These are phyloP conservation scores for Tonatia bakeri DNA, from an alignment of 2,113 vertebrate genomes.

Conservation along the genomic window DNA sequence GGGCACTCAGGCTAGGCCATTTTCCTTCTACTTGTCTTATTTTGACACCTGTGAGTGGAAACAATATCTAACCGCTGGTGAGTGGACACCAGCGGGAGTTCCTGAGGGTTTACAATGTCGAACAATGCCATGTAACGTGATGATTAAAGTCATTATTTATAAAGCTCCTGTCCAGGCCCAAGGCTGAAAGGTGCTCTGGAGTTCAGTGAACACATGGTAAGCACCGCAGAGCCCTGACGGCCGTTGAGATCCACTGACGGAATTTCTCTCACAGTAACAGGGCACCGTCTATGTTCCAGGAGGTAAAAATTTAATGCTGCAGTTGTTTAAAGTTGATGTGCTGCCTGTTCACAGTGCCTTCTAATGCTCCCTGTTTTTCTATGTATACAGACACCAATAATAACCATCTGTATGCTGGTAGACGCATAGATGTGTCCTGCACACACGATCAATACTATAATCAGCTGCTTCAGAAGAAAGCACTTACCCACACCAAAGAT, in stretches of 20 bases:
- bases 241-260: background rate
- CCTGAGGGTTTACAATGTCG: background rate
- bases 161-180: slow-evolving; percentile 25
- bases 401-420: too few relatives aligned
- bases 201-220: slow-evolving; percentile 50
- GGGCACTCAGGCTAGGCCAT: background rate
- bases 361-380: background rate
- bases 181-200: slow-evolving; percentile 32
- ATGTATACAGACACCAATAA: background rate
- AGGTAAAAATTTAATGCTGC: slow-evolving; percentile 37
- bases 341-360: background rate
- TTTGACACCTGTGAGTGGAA: slow-evolving; percentile 2
- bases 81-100: background rate
- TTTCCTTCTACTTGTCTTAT: background rate
- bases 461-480: background rate
- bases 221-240: background rate
- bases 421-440: background rate
- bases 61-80: background rate
- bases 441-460: background rate
- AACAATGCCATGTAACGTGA: slow-evolving; percentile 30
- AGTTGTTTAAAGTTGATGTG: background rate
- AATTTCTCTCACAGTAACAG: slow-evolving; percentile 4
- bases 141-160: slow-evolving; percentile 57
- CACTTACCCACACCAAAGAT: background rate
- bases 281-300: background rate